phyloP scores from a whole-genome alignment of 2,113 vertebrate genomes.

The Panthera uncia region DNA sequence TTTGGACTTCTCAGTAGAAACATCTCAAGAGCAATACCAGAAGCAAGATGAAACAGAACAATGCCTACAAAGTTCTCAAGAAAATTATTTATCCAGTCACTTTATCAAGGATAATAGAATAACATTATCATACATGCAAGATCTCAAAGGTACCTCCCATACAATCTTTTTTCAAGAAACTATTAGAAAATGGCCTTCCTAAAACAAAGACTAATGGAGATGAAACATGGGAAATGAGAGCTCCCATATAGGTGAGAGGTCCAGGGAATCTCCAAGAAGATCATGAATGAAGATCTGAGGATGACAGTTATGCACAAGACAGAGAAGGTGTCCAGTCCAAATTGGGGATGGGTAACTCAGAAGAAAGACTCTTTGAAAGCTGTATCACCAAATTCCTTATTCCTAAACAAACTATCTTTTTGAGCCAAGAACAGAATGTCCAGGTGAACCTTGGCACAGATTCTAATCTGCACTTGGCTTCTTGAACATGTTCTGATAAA shows the following conservation, averaged over 20 bases:
- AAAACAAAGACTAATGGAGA: not conserved
- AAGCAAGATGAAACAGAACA: conserved; percentile 17
- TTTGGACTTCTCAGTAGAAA: not conserved
- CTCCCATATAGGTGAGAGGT: not conserved
- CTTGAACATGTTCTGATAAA: not conserved
- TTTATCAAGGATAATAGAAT: not conserved
- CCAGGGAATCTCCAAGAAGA: not conserved
- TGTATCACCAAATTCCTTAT: not conserved
- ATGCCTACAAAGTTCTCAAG: not conserved
- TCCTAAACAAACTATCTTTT: not conserved
- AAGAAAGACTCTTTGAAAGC: not conserved
- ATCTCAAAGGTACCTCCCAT: not conserved
- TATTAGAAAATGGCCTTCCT: not conserved
- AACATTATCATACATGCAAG: not conserved
- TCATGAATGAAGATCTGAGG: not conserved
- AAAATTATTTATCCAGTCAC: not conserved
- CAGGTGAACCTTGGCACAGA: not conserved
- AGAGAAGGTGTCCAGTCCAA: not conserved
- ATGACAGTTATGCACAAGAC: not conserved
- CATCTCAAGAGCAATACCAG: not conserved
- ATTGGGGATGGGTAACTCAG: not conserved
- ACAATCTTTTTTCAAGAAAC: not conserved
- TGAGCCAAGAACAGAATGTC: not conserved
- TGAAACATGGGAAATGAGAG: not conserved
- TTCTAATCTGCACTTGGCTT: conserved; percentile 3